These are phyloP conservation scores for Plecotus auritus DNA, from an alignment of 2,113 vertebrate genomes.

Conservation along the genomic window DNA sequence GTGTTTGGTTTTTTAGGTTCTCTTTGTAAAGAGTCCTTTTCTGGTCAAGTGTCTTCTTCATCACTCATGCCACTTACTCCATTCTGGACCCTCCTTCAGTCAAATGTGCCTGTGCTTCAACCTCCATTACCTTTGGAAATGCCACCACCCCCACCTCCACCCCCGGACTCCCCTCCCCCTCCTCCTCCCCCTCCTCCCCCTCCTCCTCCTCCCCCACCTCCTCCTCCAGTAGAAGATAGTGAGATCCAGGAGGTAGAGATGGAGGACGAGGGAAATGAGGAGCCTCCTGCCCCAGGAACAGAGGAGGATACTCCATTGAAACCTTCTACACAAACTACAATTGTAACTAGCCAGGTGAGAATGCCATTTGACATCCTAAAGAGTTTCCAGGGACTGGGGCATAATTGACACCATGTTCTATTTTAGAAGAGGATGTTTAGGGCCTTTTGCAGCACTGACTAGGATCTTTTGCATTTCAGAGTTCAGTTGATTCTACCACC, in stretches of 20 bases:
- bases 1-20: conserved; percentile 77
- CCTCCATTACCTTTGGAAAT: conserved; percentile 90
- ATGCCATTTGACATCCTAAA: accelerated
- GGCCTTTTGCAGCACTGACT: neutral
- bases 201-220: conserved; percentile 82
- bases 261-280: conserved; percentile 94
- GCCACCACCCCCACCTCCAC: conserved; percentile 86
- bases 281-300: conserved; percentile 95
- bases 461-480: conserved; percentile 65
- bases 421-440: neutral
- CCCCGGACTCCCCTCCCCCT: conserved; percentile 84
- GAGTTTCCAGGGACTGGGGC: neutral
- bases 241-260: conserved; percentile 98
- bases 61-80: conserved; percentile 82
- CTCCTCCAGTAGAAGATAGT: conserved; percentile 89
- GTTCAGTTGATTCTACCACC: conserved; percentile 66
- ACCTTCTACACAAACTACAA: conserved; percentile 73
- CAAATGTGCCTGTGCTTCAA: conserved; percentile 84
- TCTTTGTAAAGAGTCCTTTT: conserved; percentile 82
- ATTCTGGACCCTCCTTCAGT: conserved; percentile 87
- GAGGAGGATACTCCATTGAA: conserved; percentile 89
- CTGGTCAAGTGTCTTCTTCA: conserved; percentile 80
- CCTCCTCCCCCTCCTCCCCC: conserved; percentile 79
- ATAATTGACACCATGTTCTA: neutral
- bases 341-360: conserved; percentile 77